These are phyloP conservation scores for Dreissena rostriformis DNA, from an alignment of 1,140 invertebrate genomes.

Conservation along the genomic window DNA sequence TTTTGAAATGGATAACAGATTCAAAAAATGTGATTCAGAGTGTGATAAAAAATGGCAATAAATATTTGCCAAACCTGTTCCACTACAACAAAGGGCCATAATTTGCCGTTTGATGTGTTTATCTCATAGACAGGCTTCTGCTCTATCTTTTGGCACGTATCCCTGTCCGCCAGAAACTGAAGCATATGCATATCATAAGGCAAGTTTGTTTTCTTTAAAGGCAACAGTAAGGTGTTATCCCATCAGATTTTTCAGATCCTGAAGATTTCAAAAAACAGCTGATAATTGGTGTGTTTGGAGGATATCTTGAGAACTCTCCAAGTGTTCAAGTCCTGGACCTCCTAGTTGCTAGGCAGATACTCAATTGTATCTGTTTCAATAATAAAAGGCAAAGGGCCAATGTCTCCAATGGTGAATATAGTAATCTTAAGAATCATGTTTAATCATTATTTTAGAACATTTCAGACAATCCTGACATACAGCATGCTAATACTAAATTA, in stretches of 20 bases:
- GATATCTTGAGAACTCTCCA: neutral
- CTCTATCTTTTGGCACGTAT: constrained; percentile 56
- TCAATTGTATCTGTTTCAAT: too few relatives aligned
- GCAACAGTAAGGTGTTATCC: neutral
- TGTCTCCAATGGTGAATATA: too few relatives aligned
- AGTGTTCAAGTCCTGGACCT: neutral
- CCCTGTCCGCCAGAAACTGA: constrained; percentile 63
- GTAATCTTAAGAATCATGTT: too few relatives aligned
- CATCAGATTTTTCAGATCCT: neutral
- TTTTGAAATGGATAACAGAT: too few relatives aligned
- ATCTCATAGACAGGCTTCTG: constrained; percentile 69
- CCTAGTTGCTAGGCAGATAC: too few relatives aligned
- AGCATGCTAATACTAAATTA: too few relatives aligned
- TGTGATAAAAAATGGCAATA: too few relatives aligned
- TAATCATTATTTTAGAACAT: too few relatives aligned
- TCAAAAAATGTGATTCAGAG: too few relatives aligned
- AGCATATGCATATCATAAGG: constrained; percentile 17
- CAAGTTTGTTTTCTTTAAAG: neutral
- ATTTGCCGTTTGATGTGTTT: constrained; percentile 56
- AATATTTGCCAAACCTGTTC: constrained; percentile 58
- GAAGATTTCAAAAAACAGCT: neutral
- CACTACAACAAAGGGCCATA: constrained; percentile 68
- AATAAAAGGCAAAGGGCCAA: too few relatives aligned
- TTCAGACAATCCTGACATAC: too few relatives aligned
- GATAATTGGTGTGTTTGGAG: neutral